Conservation (phyloP, 2,888 invertebrate species). For the Andrena praecox region DNA sequence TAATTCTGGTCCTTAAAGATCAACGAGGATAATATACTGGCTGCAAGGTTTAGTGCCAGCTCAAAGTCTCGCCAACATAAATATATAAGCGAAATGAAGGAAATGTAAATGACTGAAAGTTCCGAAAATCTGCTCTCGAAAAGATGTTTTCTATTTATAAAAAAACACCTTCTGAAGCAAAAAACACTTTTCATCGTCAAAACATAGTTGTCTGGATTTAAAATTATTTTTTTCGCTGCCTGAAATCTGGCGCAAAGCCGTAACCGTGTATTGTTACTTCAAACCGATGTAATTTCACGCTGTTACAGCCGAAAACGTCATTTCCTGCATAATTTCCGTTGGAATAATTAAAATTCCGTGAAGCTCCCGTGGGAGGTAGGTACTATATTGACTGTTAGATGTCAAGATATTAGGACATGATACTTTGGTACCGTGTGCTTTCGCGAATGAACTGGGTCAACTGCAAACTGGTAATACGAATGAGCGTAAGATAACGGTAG, state of each 20-base stretch:
- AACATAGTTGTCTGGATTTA: background rate
- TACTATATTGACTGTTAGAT: background rate
- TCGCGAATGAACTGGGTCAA: slow-evolving; percentile 25
- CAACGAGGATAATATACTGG: too few relatives aligned
- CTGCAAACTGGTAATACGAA: background rate
- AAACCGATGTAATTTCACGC: background rate
- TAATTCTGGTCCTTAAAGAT: too few relatives aligned
- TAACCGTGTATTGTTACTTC: background rate
- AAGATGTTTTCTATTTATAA: too few relatives aligned
- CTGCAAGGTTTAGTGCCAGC: too few relatives aligned
- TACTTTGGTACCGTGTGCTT: background rate
- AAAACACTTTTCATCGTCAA: too few relatives aligned
- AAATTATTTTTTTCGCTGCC: background rate
- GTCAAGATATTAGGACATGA: slow-evolving; percentile 25
- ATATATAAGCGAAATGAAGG: too few relatives aligned
- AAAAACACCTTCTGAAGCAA: too few relatives aligned
- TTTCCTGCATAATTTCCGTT: slow-evolving; percentile 12
- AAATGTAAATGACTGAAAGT: too few relatives aligned
- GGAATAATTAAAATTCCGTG: slow-evolving; percentile 30
- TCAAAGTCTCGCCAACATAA: too few relatives aligned
- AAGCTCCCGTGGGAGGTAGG: background rate
- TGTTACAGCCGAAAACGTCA: background rate
- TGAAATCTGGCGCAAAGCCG: background rate
- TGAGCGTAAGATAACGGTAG: slow-evolving; percentile 5
- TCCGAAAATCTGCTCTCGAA: too few relatives aligned